Evolutionary conservation across 2,888 invertebrate species (phyloP).

Genomic region (Clostera curtula): DNA sequence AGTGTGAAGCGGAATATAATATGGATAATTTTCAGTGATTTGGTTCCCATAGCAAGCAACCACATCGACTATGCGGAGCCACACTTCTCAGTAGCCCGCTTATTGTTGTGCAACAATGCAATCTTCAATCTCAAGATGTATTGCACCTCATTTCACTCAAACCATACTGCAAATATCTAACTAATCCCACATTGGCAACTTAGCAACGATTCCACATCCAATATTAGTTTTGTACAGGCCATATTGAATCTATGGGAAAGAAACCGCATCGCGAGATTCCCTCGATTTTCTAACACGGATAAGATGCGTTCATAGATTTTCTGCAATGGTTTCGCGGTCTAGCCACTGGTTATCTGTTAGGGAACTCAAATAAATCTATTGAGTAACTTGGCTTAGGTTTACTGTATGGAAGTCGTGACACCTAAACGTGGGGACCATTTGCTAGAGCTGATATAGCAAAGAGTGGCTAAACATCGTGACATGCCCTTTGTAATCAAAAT

Average conservation of each 20-base stretch:
- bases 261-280: slow-evolving; percentile 61
- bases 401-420: slow-evolving; percentile 58
- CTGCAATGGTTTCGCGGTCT: slow-evolving; percentile 65
- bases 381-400: slow-evolving; percentile 50
- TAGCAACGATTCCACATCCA: slow-evolving; percentile 50
- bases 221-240: slow-evolving; percentile 70
- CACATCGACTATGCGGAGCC: slow-evolving; percentile 51
- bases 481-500: too few relatives aligned
- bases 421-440: slow-evolving; percentile 45
- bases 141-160: slow-evolving; percentile 62
- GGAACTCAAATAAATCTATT: slow-evolving; percentile 65
- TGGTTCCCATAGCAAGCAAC: slow-evolving; percentile 61
- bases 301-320: slow-evolving; percentile 63
- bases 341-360: slow-evolving; percentile 56
- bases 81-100: slow-evolving; percentile 47
- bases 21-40: slow-evolving; percentile 57
- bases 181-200: slow-evolving; percentile 43
- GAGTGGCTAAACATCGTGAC: slow-evolving; percentile 39
- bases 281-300: slow-evolving; percentile 59
- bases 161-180: slow-evolving; percentile 38
- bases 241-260: slow-evolving; percentile 57
- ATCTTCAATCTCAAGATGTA: slow-evolving; percentile 60
- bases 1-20: slow-evolving; percentile 30
- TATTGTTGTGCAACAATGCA: slow-evolving; percentile 62
- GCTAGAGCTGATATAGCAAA: slow-evolving; percentile 38